Conservation (phyloP, 2,888 invertebrate genomes). For the Dermolepida albohirtum region DNA sequence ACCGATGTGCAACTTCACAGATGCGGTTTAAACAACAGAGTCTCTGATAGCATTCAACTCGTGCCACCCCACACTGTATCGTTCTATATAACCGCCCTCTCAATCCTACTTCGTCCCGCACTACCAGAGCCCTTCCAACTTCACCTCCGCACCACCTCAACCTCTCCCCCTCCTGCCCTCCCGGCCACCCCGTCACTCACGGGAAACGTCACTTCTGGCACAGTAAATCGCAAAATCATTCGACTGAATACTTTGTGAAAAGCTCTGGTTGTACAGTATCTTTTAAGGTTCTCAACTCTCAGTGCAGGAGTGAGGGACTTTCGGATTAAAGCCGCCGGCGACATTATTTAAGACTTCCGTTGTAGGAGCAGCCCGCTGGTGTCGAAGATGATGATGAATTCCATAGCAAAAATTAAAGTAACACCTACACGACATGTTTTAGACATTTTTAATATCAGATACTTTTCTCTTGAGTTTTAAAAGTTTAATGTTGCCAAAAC, state of each 20-base stretch:
- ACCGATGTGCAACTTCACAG: conserved; percentile 58
- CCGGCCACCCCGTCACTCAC: conserved; percentile 57
- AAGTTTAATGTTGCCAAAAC: too few species aligned
- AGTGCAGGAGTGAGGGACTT: conserved; percentile 33
- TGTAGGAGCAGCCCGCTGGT: not conserved
- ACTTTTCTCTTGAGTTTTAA: too few species aligned
- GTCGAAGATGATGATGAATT: too few species aligned
- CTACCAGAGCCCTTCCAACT: conserved; percentile 9
- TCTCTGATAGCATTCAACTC: conserved; percentile 58
- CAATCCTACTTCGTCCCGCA: conserved; percentile 15
- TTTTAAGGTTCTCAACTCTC: conserved; percentile 43
- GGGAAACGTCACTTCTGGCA: conserved; percentile 59
- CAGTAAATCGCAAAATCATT: conserved; percentile 58
- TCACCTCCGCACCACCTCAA: conserved; percentile 19
- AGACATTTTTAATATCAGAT: too few species aligned
- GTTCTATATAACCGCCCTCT: conserved; percentile 31
- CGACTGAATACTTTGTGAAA: conserved; percentile 61
- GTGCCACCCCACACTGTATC: conserved; percentile 48
- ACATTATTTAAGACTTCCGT: conserved; percentile 40
- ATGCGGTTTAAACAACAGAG: conserved; percentile 60
- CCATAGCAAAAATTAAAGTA: too few species aligned
- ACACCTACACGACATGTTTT: too few species aligned
- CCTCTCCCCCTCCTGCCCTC: conserved; percentile 50
- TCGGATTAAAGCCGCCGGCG: conserved; percentile 41
- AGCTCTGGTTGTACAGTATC: conserved; percentile 58